These are phyloP conservation scores for Platanista minor DNA, from an alignment of 2,113 vertebrate genomes.

Conservation along the genomic window DNA sequence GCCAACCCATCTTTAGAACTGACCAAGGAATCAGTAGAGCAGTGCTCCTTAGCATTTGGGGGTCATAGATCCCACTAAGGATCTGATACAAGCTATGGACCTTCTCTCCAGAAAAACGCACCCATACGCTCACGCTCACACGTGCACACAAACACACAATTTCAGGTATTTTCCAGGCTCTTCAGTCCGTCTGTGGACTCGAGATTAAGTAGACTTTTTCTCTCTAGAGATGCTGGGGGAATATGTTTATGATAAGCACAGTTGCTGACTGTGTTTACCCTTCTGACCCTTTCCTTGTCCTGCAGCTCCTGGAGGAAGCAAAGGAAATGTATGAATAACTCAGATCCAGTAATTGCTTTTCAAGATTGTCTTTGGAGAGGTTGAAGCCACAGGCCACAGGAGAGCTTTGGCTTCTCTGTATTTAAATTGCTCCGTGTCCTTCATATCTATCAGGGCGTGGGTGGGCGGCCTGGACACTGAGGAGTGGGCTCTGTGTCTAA, in stretches of 20 bases:
- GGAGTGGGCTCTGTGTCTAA: background rate
- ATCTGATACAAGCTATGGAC: background rate
- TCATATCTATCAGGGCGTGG: background rate
- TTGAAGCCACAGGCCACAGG: accelerated
- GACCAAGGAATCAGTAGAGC: background rate
- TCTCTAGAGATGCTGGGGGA: background rate
- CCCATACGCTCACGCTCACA: accelerated
- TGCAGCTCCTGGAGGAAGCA: background rate
- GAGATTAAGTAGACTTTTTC: background rate
- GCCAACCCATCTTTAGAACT: background rate
- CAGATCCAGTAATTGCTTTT: background rate
- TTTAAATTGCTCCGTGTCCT: background rate
- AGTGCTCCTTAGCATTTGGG: background rate
- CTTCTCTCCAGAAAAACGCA: background rate
- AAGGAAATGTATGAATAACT: background rate
- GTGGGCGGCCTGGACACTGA: background rate
- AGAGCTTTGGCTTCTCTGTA: background rate
- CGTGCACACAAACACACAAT: background rate
- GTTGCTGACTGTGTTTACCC: background rate
- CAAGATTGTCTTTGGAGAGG: background rate
- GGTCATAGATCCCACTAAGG: background rate
- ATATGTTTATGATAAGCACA: background rate
- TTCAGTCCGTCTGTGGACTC: background rate
- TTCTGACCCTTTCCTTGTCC: background rate
- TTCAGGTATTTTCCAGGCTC: background rate